A percentile compares a stretch with the other conserved stretches of the same genome.
Conservation (phyloP, 2,888 invertebrate species). For the Diarsia dahlii region DNA sequence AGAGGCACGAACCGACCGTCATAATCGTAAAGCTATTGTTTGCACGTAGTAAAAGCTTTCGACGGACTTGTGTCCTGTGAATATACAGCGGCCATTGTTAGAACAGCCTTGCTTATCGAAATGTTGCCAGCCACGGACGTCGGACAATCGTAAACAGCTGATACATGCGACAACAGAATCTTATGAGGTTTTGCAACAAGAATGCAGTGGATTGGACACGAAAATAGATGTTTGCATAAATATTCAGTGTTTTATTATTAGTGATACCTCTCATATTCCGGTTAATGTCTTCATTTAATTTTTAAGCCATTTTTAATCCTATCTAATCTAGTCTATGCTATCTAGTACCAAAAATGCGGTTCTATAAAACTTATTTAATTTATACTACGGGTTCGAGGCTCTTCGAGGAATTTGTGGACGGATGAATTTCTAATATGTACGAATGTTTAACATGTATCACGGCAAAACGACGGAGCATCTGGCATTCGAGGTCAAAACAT, state of each 20-base stretch:
- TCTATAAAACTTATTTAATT: conserved; percentile 19
- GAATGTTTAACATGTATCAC: conserved; percentile 49
- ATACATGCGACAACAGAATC: conserved; percentile 29
- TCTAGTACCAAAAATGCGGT: conserved; percentile 6
- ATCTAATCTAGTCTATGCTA: neutral
- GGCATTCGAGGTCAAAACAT: conserved; percentile 58
- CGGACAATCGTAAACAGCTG: conserved; percentile 38
- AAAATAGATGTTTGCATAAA: conserved; percentile 1
- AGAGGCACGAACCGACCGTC: conserved; percentile 38
- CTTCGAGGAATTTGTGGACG: conserved; percentile 32
- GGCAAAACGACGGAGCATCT: conserved; percentile 50
- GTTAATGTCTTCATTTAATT: neutral
- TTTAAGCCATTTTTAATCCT: neutral
- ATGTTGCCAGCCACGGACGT: conserved; percentile 18
- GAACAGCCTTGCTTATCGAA: conserved; percentile 32
- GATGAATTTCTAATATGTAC: conserved; percentile 39
- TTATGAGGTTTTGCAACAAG: conserved; percentile 18
- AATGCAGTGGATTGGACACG: conserved; percentile 3
- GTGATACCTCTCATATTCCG: neutral
- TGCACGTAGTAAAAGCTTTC: conserved; percentile 58
- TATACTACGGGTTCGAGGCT: conserved; percentile 8
- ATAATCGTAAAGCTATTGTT: conserved; percentile 62
- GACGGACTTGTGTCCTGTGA: conserved; percentile 48
- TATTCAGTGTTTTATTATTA: neutral
- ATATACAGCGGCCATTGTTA: conserved; percentile 39